These are phyloP conservation scores for Clanis bilineata DNA, from an alignment of 2,888 invertebrate genomes.

Conservation along the genomic window DNA sequence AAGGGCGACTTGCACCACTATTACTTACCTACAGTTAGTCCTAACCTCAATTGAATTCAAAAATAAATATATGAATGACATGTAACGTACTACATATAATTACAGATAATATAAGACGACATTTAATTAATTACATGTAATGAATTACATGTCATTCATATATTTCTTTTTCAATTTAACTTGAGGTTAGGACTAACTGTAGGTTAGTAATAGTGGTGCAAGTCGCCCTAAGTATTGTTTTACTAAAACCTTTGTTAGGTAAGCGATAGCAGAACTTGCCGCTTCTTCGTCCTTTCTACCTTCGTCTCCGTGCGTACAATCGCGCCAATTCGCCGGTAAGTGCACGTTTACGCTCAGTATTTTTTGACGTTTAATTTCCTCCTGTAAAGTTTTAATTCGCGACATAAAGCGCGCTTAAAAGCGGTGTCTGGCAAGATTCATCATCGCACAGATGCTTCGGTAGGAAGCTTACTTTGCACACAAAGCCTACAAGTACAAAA, in stretches of 20 bases:
- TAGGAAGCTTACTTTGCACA: slow-evolving; percentile 79
- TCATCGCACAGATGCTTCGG: slow-evolving; percentile 77
- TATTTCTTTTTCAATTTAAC: no score
- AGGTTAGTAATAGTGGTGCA: no score
- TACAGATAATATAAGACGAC: no score
- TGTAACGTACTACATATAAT: no score
- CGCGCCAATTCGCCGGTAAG: slow-evolving; percentile 11
- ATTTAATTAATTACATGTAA: no score
- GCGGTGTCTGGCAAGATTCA: slow-evolving; percentile 81
- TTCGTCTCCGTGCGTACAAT: background rate
- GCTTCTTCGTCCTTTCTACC: background rate
- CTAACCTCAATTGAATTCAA: no score
- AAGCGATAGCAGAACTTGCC: background rate
- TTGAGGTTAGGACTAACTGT: no score
- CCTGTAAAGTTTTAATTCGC: slow-evolving; percentile 79
- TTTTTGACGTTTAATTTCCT: slow-evolving; percentile 78
- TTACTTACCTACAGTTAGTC: no score
- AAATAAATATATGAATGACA: no score
- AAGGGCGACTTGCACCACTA: no score
- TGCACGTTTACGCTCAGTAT: slow-evolving; percentile 46
- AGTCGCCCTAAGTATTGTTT: no score
- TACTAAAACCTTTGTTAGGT: background rate
- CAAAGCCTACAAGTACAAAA: slow-evolving; percentile 80
- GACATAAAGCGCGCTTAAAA: slow-evolving; percentile 77
- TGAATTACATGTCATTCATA: no score